phyloP scores from a whole-genome alignment of 2,797 vertebrate genomes.

The Anomalospiza imberbis region DNA sequence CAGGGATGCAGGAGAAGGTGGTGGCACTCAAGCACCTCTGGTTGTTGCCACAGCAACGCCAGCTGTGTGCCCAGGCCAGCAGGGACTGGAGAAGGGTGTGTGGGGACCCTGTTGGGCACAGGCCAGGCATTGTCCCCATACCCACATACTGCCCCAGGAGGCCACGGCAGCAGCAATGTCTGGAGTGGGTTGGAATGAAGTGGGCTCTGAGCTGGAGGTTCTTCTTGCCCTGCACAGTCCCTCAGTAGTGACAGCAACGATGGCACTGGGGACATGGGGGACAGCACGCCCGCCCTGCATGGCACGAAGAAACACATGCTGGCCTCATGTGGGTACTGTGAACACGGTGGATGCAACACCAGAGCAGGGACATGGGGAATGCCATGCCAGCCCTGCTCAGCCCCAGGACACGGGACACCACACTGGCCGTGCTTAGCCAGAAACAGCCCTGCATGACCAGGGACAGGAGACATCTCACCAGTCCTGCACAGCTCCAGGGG shows the following conservation, averaged over 20 bases:
- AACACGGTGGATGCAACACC: not conserved
- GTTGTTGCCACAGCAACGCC: constrained; percentile 14
- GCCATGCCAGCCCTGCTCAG: not conserved
- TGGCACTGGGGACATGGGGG: not conserved
- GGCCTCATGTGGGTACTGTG: fast-evolving
- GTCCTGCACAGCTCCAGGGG: not conserved
- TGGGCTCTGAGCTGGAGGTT: not conserved
- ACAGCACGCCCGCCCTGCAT: fast-evolving
- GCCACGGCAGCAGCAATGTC: not conserved
- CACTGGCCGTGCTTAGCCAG: not conserved
- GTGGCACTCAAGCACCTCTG: constrained; percentile 7
- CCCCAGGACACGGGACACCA: not conserved
- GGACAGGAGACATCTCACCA: not conserved
- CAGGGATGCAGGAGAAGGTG: not conserved
- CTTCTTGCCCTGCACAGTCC: not conserved
- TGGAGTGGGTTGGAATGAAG: not conserved
- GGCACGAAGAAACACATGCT: not conserved
- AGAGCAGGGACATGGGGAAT: not conserved
- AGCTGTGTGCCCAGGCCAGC: not conserved
- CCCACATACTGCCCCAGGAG: fast-evolving
- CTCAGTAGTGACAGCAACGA: not conserved
- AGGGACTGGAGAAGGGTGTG: not conserved
- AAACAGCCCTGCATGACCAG: not conserved
- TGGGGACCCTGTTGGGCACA: not conserved
- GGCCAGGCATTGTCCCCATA: fast-evolving